Evolutionary conservation across 2,113 vertebrate species (phyloP).

Genomic region (Amphilophus citrinellus): DNA sequence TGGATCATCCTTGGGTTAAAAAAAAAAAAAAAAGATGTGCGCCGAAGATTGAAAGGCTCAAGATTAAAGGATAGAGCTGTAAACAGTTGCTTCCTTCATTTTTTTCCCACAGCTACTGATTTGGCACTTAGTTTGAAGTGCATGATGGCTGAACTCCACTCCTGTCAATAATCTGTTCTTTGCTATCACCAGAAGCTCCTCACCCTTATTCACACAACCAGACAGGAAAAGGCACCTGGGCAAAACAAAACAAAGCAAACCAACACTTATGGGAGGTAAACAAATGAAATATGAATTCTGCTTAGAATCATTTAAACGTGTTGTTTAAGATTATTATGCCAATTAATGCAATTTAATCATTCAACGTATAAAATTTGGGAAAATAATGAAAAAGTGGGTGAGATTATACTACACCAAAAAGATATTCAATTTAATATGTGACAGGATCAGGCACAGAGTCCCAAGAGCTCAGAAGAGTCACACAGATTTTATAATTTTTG

Average conservation of each 20-base stretch:
- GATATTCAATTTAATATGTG: neutral
- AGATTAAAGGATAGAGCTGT: neutral
- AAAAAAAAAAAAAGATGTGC: neutral
- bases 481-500: neutral
- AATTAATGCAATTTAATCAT: neutral
- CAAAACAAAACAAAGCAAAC: neutral
- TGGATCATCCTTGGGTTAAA: neutral
- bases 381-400: neutral
- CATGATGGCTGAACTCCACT: neutral
- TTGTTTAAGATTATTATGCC: neutral
- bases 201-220: neutral
- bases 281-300: neutral
- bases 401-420: neutral
- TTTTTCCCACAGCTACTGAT: neutral
- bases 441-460: neutral
- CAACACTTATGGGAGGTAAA: neutral
- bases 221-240: neutral
- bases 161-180: conserved; percentile 2
- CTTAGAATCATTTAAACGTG: neutral
- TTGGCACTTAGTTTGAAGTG: neutral
- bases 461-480: neutral
- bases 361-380: neutral
- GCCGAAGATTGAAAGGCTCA: neutral
- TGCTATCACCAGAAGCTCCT: neutral
- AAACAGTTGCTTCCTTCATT: neutral